Evolutionary conservation across 2,797 vertebrate genomes (phyloP), one percentile per base, ranked within the genome.

Genomic region (Onychomys leucogaster): DNA sequence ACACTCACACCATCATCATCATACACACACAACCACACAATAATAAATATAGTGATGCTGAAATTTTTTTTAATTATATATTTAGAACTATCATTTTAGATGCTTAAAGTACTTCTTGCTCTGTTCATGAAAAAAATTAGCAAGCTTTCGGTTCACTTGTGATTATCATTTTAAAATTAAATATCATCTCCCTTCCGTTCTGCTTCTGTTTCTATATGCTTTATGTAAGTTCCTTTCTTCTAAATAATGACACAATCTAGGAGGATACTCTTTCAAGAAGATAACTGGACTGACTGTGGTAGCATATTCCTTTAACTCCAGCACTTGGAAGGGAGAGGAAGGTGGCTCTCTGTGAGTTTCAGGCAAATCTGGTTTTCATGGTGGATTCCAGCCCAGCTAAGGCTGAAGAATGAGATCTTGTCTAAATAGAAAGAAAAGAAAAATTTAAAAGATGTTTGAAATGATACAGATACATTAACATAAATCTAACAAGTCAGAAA

Each of bases 161-260:
- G 84, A 8, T 88, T 29, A 75, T 7, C 69, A 34, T 43, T 81
- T 94, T 84, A 76, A 94, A 96, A 49, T 94, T 83, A 81, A 57
- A 59, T 71, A 65, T 84, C 87, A 69, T 65, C 9, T 77, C 4
- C 19, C 6, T 95, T 92, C 71, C 23, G 19, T 5, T 49, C 27
- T 37, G 6, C 55, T 43, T 96, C 63, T 89, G 61, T 87, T 34
- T 83, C 69, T 83, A 13, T n/a, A 29, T 90, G 27, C 25, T 81
- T 61, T 84, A 76, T 10, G 78, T 92, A 89, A 69, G 14, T 41
- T 80, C 84, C 69, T 75, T 34, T 87, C 84, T 69, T 77, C 65
- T 93, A 94, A 78, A 41, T 93, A 83, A 90, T 75, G 27, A 23
- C 67, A 90, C 82, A 94, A 94, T 63, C 46, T 77, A 91, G 73